These are phyloP conservation scores for Pectinophora gossypiella DNA, from an alignment of 1,140 invertebrate genomes.

Conservation along the genomic window DNA sequence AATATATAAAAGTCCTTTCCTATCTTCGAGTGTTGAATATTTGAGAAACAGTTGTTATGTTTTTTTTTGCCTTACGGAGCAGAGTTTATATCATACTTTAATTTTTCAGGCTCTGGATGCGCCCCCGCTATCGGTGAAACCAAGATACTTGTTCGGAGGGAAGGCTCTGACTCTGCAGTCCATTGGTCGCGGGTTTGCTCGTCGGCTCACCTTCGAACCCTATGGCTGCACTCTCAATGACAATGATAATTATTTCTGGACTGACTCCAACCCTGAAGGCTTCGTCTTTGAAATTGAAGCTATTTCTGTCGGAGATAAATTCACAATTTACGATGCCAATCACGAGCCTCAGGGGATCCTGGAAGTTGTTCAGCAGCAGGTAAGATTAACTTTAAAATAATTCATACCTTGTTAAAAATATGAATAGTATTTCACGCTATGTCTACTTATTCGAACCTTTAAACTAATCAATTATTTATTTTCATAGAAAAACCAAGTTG, in stretches of 20 bases:
- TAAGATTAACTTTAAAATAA: constrained; percentile 47
- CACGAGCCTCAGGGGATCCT: constrained; percentile 78
- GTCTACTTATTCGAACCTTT: background rate
- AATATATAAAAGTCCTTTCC: no score
- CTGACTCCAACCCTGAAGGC: constrained; percentile 83
- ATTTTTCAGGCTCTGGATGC: constrained; percentile 68
- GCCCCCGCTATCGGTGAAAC: constrained; percentile 55
- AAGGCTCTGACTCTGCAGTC: constrained; percentile 80
- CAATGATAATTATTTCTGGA: constrained; percentile 86
- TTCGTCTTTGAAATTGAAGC: constrained; percentile 84
- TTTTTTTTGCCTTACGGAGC: background rate
- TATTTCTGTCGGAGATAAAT: constrained; percentile 82
- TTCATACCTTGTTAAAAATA: no score
- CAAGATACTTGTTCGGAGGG: constrained; percentile 77
- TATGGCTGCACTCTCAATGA: constrained; percentile 78
- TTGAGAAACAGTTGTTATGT: background rate
- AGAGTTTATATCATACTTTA: constrained; percentile 13
- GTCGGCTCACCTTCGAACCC: constrained; percentile 84
- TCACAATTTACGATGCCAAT: constrained; percentile 81
- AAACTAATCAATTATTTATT: constrained; percentile 5
- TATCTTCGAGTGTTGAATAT: no score
- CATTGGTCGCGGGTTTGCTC: constrained; percentile 85
- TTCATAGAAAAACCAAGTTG: constrained; percentile 68
- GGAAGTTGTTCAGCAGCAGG: constrained; percentile 78
- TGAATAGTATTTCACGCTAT: no score